These are phyloP conservation scores for Caenorhabditis doughertyi DNA, from an alignment of 2,888 invertebrate species.

Conservation along the genomic window DNA sequence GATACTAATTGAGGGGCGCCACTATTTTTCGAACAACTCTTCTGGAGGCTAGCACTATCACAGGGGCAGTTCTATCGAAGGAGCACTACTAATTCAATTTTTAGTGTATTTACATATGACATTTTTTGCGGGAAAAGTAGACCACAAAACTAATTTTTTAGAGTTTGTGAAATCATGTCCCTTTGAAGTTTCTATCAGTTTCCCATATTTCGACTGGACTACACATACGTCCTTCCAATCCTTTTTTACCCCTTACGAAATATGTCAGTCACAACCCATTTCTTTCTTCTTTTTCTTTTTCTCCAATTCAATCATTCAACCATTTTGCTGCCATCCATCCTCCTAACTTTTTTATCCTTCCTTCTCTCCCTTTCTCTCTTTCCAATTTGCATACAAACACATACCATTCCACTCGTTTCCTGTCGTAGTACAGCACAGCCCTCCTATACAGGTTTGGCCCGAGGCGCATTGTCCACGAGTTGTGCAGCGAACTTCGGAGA, in stretches of 20 bases:
- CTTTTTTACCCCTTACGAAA: not conserved
- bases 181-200: too few relatives aligned
- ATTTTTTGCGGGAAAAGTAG: too few relatives aligned
- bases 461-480: constrained; percentile 75
- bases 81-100: too few relatives aligned
- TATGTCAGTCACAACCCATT: constrained; percentile 29
- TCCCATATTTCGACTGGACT: too few relatives aligned
- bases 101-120: too few relatives aligned
- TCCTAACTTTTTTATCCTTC: not conserved
- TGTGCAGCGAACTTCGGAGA: constrained; percentile 77
- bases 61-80: too few relatives aligned
- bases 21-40: too few relatives aligned
- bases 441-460: constrained; percentile 78
- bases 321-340: constrained; percentile 1
- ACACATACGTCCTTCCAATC: too few relatives aligned
- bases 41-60: too few relatives aligned
- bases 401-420: constrained; percentile 76
- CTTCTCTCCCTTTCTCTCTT: not conserved
- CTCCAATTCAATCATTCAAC: not conserved
- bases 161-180: not conserved
- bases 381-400: constrained; percentile 26
- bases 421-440: constrained; percentile 79
- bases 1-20: too few relatives aligned
- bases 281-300: not conserved
- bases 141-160: too few relatives aligned